These are phyloP conservation scores for Gerosis bhagava DNA, from an alignment of 2,888 invertebrate species.

Conservation along the genomic window DNA sequence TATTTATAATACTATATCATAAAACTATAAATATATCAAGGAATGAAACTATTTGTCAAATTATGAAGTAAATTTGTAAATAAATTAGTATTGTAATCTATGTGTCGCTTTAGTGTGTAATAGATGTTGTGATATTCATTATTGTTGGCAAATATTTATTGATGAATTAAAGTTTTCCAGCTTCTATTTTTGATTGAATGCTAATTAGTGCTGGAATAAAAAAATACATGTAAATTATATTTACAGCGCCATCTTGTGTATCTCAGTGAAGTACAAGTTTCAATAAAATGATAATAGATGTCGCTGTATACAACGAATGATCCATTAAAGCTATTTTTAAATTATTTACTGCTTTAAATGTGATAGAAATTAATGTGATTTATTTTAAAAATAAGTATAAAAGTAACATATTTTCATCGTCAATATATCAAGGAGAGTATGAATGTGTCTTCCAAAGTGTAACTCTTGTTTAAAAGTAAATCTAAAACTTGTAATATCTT, in stretches of 20 bases:
- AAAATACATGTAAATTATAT: slow-evolving; percentile 1
- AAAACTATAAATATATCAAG: slow-evolving; percentile 29
- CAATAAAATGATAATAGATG: slow-evolving; percentile 34
- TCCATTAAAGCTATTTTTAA: slow-evolving; percentile 17
- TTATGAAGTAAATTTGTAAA: slow-evolving; percentile 62
- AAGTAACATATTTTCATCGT: slow-evolving; percentile 69
- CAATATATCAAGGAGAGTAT: slow-evolving; percentile 43
- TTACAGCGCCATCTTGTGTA: slow-evolving; percentile 15
- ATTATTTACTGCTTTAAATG: background rate
- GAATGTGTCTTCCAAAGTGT: slow-evolving; percentile 54
- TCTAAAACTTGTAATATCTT: slow-evolving; percentile 10
- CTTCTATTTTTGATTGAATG: slow-evolving; percentile 20
- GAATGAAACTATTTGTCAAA: slow-evolving; percentile 64
- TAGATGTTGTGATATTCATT: slow-evolving; percentile 24
- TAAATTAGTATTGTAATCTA: slow-evolving; percentile 46
- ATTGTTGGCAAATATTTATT: slow-evolving; percentile 29
- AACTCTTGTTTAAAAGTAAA: slow-evolving; percentile 42
- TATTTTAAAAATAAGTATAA: background rate
- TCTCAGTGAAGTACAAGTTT: slow-evolving; percentile 14
- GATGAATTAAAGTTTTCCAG: slow-evolving; percentile 4
- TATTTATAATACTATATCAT: too few species aligned
- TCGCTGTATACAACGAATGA: slow-evolving; percentile 35
- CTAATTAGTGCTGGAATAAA: slow-evolving; percentile 8
- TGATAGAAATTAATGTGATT: background rate
- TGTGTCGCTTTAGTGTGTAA: slow-evolving; percentile 25